Evolutionary conservation across 2,797 vertebrate genomes (phyloP).

Genomic region (Lophius americanus): DNA sequence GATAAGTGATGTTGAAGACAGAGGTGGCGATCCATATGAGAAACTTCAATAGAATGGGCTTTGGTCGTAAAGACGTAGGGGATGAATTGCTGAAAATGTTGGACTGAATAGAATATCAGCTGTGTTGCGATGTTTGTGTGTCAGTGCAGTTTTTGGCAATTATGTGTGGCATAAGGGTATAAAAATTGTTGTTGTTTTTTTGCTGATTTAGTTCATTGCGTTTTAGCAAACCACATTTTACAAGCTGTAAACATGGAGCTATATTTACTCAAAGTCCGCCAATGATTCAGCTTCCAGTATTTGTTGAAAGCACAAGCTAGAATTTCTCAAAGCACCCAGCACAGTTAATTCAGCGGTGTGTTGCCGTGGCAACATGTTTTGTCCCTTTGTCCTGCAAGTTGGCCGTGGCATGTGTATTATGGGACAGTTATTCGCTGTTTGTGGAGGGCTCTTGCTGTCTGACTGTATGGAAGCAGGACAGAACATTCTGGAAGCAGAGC

Average conservation of each 20-base stretch:
- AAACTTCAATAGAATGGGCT: constrained; percentile 20
- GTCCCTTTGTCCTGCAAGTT: constrained; percentile 69
- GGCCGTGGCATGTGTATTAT: constrained; percentile 58
- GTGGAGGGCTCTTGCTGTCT: constrained; percentile 52
- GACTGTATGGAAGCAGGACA: constrained; percentile 39
- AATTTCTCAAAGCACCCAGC: constrained; percentile 44
- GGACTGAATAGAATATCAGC: constrained; percentile 39
- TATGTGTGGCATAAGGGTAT: constrained; percentile 11
- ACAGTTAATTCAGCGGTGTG: constrained; percentile 50
- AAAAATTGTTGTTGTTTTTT: constrained; percentile 16
- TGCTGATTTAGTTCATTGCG: constrained; percentile 7
- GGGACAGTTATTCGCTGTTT: constrained; percentile 53
- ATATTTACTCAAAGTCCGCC: not conserved
- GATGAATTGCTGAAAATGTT: constrained; percentile 28
- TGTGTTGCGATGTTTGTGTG: constrained; percentile 30
- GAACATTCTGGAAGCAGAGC: constrained; percentile 53
- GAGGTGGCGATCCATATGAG: constrained; percentile 26
- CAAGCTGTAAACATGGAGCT: constrained; percentile 18
- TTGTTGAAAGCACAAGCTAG: constrained; percentile 39
- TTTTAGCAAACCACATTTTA: not conserved
- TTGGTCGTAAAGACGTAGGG: constrained; percentile 9
- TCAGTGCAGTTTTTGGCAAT: constrained; percentile 7
- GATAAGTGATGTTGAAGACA: constrained; percentile 21
- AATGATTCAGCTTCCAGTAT: constrained; percentile 21
- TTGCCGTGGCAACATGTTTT: constrained; percentile 72